Base-by-base conservation (phyloP, 2,113 vertebrate species). In the Dicentrarchus labrax region DNA sequence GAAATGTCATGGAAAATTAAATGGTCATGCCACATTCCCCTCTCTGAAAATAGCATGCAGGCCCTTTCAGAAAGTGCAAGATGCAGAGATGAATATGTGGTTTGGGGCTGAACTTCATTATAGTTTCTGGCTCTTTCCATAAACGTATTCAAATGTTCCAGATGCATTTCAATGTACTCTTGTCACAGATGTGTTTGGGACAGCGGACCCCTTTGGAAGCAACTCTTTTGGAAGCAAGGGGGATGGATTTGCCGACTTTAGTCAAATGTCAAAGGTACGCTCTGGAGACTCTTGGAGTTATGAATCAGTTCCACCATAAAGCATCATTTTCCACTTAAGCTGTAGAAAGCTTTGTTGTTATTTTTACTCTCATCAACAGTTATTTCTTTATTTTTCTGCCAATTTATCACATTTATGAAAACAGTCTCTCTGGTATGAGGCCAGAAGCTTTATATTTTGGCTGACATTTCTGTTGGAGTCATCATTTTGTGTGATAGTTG, bases 241-340 rank as follows among this genome's bases (percentile, higher is more conserved):
- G 4, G 94, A 96, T 73, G 97, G 97, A 81, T 99, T 99, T 90
- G 98, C 98, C 5, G 97, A 99, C 94, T 99, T 99, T 92, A 98
- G 96, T 94, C 97, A 96, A 74, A 99, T 99, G 98, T 96, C 97
- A 84, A 98, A 99, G 97, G 98, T 99, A 96, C 94, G 88, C 72
- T 82, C 56, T 24, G n/a, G 67, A 88, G 77, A 66, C 48, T 89
- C 60, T 36, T 21, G 2, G 54, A 73, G 76, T 88, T 85, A 82
- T 89, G 51, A 87, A 86, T 71, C 88, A 73, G 75, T 86, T 76
- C 50, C 69, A 62, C 80, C 86, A 90, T 78, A 80, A 91, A 89
- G 72, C 86, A 66, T 76, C 12, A 21, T 71, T 86, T 88, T 90
- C 91, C 87, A 77, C 78, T 76, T 11, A 38, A 21, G 51, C 66